Base-by-base conservation (phyloP, 2,113 vertebrate genomes). In the Crotalus horridus region DNA sequence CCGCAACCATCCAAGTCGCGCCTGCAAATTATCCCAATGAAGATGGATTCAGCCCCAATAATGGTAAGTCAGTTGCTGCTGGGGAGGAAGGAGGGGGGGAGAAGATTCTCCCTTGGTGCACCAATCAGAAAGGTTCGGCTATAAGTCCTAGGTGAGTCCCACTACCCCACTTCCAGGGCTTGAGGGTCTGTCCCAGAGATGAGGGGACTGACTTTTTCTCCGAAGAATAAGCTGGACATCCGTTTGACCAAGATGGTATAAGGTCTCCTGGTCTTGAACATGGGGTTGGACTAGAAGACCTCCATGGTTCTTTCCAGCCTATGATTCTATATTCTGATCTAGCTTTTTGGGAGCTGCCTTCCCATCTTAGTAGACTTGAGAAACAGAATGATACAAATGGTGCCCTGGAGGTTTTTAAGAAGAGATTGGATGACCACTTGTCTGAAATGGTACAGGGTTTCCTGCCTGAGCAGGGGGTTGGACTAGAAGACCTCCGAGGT, bases 1-100 rank as follows among this genome's bases (percentile, higher is more conserved):
- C 99, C 0, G 99, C 99, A 92, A 99, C 99, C 87, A 99, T 99
- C 94, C 99, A 99, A 94, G 98, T 99, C 92, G 98, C 99, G 89
- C 98, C 99, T 91, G 99, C 98, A 93, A 99, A 99, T 92, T 99
- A 99, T 95, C 98, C 98, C 92, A 99, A 99, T 0, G 99, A 99
- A 96, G 99, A 99, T 94, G 98, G 98, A 12, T 98, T 98, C 92
- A 98, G 97, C 90, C 98, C 98, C 89, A 99, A 98, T 91, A 98
- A 98, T 0, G 99, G 99, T 99, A 97, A 97, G 94, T 81, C 29
- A 20, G 51, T 29, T 10, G 0, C n/a, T 39, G 0, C 8, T 21
- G 24, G 0, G 3, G 5, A 8, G 9, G 3, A 23, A 12, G 48
- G 10, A 11, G 23, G 23, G 58, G 23, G 89, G 7, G 13, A 12